Evolutionary conservation across 2,113 vertebrate genomes (phyloP), one percentile per base, ranked within the genome.

Genomic region (Crotalus tigris): DNA sequence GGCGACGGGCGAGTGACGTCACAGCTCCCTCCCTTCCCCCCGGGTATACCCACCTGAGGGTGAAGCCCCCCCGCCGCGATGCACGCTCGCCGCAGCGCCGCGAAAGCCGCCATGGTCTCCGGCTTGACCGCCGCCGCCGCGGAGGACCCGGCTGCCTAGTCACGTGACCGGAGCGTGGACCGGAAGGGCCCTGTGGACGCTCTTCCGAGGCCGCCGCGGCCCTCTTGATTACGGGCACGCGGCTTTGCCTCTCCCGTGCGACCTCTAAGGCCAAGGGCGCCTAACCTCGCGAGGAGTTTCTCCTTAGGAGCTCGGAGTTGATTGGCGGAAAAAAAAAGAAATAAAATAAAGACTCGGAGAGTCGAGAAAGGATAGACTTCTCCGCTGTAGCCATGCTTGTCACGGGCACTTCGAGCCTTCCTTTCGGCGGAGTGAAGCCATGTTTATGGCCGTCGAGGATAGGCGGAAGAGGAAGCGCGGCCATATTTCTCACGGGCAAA

Each of bases 51-150:
- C 1, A 51, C 5, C 51, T 7, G 64, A 3, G 7, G 1, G 13
- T 13, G 21, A 51, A n/a, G 0, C 39, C 53, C 9, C 29, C 69
- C 91, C 57, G 58, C n/a, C 44, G 92, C 92, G 3, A 93, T 86
- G 19, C 92, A 93, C 53, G 91, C 0, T 7, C 92, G 11, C 0
- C 24, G 0, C 53, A 53, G 0, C 0, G 53, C 0, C 9, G 85
- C 89, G 23, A 21, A 8, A 9, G 90, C 85, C 93, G 96, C 96
- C 97, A 96, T 97, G 7, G 93, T 95, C 12, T 61, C 1, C 85
- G 13, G 89, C 59, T 3, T 23, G 39, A 21, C 4, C 46, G 46
- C 3, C 3, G 2, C 44, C 44, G 4, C n/a, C 5, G 26, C 5
- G 3, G 2, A 24, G 1, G 33, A 9, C 12, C 86, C 33, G 3